Evolutionary conservation across 2,113 vertebrate species (phyloP).

Genomic region (Eolophus roseicapilla): DNA sequence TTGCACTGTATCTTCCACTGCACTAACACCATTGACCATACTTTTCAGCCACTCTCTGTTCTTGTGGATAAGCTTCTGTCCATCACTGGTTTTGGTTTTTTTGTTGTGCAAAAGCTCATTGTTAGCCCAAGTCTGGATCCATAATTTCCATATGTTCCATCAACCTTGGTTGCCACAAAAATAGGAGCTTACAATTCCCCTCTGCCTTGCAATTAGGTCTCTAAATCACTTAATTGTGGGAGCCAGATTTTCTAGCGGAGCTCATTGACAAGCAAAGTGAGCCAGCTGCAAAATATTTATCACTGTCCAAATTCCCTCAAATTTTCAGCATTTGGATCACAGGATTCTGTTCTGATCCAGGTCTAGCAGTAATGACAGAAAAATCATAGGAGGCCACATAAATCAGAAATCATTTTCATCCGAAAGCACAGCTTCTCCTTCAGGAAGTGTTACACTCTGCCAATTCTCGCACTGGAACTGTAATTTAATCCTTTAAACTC

Average conservation of each 20-base stretch:
- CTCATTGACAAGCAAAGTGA: slow-evolving; percentile 42
- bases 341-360: slow-evolving; percentile 34
- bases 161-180: slow-evolving; percentile 23
- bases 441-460: neutral
- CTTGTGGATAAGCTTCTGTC: neutral
- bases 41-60: neutral
- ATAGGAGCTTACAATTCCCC: slow-evolving; percentile 40
- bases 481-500: neutral
- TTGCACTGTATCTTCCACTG: neutral
- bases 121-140: neutral
- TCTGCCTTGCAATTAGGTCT: slow-evolving; percentile 56
- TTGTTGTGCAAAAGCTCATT: neutral
- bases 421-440: neutral
- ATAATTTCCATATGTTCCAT: neutral
- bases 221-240: slow-evolving; percentile 27
- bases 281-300: slow-evolving; percentile 62
- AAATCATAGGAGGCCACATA: neutral
- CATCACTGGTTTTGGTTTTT: neutral
- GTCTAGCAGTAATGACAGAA: neutral
- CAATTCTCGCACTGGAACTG: neutral
- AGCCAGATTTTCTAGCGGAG: slow-evolving; percentile 42
- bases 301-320: slow-evolving; percentile 21
- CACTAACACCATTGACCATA: neutral
- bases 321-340: slow-evolving; percentile 34
- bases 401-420: neutral